These are phyloP conservation scores for Formica selysi DNA, from an alignment of 1,140 invertebrate species.

Conservation along the genomic window DNA sequence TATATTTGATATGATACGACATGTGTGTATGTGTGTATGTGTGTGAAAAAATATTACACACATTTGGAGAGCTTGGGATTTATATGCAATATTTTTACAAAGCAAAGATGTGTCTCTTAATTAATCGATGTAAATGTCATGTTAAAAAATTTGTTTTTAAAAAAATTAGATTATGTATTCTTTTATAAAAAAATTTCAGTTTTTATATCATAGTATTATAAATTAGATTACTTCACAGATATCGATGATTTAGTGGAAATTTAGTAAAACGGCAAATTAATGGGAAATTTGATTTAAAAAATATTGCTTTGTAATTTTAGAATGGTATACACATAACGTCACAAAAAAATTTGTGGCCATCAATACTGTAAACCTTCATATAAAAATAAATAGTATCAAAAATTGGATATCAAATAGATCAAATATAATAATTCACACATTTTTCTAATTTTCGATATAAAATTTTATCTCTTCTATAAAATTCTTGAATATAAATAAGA, in stretches of 20 bases:
- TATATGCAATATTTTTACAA: not conserved
- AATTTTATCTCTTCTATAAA: not conserved
- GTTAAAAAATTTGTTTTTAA: conserved; percentile 12
- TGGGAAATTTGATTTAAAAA: conserved; percentile 4
- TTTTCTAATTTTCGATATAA: not conserved
- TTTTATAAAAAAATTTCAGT: not conserved
- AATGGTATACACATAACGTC: not conserved
- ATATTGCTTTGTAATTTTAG: not conserved
- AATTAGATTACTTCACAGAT: not conserved
- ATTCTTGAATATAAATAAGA: not conserved
- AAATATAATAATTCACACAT: not conserved
- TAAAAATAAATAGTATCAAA: not conserved
- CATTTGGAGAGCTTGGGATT: not conserved
- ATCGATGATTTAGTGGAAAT: conserved; percentile 4
- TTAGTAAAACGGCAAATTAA: conserved; percentile 12
- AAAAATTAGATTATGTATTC: not conserved
- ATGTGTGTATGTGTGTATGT: too few species aligned
- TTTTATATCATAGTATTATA: not conserved
- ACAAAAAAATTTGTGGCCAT: not conserved
- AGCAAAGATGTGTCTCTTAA: not conserved
- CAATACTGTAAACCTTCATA: not conserved
- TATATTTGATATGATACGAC: conserved; percentile 16
- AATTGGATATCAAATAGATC: not conserved
- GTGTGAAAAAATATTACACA: not conserved
- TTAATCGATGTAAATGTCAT: not conserved